Conservation (phyloP, 1,140 invertebrate genomes). For the Lanistes nyassanus region DNA sequence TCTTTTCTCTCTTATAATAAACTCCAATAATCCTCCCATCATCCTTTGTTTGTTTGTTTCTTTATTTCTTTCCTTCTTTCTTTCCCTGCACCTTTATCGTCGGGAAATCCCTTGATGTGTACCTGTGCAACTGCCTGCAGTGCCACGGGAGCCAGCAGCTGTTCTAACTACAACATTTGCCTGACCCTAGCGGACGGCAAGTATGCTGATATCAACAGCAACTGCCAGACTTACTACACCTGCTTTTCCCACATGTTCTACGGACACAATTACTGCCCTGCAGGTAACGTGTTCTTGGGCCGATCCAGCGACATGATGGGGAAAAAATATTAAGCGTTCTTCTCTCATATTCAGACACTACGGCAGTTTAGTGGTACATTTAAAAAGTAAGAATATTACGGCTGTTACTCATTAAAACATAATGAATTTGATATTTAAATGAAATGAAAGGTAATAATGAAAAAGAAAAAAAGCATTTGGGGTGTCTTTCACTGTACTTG, state of each 20-base stretch:
- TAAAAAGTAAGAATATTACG: not conserved
- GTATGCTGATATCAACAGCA: conserved; percentile 31
- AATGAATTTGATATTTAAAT: too few relatives aligned
- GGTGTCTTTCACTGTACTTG: too few relatives aligned
- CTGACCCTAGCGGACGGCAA: conserved; percentile 4
- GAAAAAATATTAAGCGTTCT: not conserved
- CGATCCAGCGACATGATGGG: not conserved
- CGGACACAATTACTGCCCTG: conserved; percentile 37
- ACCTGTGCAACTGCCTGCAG: too few relatives aligned
- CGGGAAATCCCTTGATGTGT: too few relatives aligned
- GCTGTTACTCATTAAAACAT: too few relatives aligned
- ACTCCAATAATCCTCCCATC: too few relatives aligned
- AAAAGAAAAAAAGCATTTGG: too few relatives aligned
- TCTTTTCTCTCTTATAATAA: too few relatives aligned
- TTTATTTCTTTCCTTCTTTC: too few relatives aligned
- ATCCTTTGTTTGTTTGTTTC: too few relatives aligned
- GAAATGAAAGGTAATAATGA: too few relatives aligned
- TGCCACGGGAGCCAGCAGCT: not conserved
- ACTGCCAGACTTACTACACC: conserved; percentile 36
- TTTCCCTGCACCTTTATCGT: too few relatives aligned
- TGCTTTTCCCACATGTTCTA: conserved; percentile 28
- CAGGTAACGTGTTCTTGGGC: conserved; percentile 21
- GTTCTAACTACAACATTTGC: conserved; percentile 31
- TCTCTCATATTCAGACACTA: not conserved
- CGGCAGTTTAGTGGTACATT: not conserved